phyloP scores from a whole-genome alignment of 2,888 invertebrate species.

The Zhuqinia jingwanae region DNA sequence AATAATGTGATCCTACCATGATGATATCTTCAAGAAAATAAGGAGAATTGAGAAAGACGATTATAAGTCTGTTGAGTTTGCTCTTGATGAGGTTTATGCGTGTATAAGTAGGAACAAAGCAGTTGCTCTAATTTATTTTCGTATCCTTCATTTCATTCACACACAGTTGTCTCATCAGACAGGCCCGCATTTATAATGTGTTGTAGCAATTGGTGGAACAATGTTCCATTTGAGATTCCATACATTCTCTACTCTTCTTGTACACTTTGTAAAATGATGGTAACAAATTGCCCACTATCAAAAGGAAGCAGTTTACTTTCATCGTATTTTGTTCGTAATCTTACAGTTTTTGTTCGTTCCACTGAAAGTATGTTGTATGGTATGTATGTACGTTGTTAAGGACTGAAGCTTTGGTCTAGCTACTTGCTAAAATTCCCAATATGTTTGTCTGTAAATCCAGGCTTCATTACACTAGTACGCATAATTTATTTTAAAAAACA shows the following conservation, averaged over 20 bases:
- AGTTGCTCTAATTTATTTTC: background rate
- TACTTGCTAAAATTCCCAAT: background rate
- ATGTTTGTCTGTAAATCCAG: no score
- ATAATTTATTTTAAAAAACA: no score
- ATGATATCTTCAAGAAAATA: background rate
- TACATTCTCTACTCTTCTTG: background rate
- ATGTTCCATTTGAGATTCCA: background rate
- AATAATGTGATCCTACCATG: background rate
- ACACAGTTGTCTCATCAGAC: background rate
- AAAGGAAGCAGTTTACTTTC: constrained; percentile 6
- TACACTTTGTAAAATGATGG: constrained; percentile 16
- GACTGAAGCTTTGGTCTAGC: no score
- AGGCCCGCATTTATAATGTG: background rate
- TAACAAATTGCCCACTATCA: constrained; percentile 12
- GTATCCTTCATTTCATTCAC: background rate
- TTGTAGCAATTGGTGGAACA: background rate
- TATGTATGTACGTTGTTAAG: no score
- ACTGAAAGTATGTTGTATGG: background rate
- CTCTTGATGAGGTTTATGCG: background rate
- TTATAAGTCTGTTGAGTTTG: no score
- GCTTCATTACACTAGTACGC: no score
- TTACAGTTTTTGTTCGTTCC: background rate
- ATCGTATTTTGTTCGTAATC: background rate
- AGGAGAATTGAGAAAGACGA: no score
- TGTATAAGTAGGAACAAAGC: background rate